Evolutionary conservation across 1,140 invertebrate genomes (phyloP).

Genomic region (Trichonephila inaurata): DNA sequence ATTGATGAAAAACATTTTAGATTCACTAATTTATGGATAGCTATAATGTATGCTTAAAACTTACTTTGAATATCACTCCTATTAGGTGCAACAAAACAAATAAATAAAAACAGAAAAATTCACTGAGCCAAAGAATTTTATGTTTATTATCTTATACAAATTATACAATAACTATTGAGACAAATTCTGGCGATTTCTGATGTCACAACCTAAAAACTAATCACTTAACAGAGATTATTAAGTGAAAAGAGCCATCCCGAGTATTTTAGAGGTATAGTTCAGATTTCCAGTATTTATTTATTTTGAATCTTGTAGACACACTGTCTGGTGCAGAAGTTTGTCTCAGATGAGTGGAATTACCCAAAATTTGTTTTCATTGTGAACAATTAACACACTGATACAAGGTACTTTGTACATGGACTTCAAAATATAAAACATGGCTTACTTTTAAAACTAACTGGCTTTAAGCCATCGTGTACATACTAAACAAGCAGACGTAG

Average conservation of each 20-base stretch:
- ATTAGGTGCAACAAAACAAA: background rate
- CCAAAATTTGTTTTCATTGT: constrained; percentile 65
- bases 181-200: constrained; percentile 66
- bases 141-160: constrained; percentile 74
- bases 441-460: constrained; percentile 72
- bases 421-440: constrained; percentile 75
- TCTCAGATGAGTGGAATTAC: constrained; percentile 67
- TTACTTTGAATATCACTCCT: background rate
- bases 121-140: constrained; percentile 63
- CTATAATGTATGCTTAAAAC: background rate
- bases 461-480: constrained; percentile 69
- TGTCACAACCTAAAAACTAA: constrained; percentile 72
- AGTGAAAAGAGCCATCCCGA: constrained; percentile 58
- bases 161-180: constrained; percentile 75
- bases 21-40: no score
- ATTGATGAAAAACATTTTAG: no score
- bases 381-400: constrained; percentile 55
- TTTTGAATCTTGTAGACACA: constrained; percentile 54
- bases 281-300: background rate
- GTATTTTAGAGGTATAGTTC: constrained; percentile 55
- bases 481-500: constrained; percentile 73
- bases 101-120: background rate
- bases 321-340: constrained; percentile 67
- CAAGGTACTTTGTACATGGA: constrained; percentile 76
- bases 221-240: constrained; percentile 41